A percentile compares a stretch with the other conserved stretches of the same genome.
Evolutionary conservation across 2,797 vertebrate genomes (phyloP).

Genomic region (Hapalemur alaotrensis): DNA sequence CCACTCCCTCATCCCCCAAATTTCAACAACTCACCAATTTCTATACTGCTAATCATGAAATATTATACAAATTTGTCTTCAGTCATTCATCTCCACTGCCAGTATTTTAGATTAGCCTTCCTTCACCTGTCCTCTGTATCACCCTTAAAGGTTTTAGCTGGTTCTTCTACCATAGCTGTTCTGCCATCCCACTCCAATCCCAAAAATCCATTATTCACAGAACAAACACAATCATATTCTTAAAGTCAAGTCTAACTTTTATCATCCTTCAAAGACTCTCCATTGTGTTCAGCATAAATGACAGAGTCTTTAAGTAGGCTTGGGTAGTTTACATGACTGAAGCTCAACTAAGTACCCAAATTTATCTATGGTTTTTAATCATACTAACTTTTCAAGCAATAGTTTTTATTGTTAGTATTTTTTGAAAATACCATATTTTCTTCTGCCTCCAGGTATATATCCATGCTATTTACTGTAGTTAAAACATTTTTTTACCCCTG

Average conservation of each 20-base stretch:
- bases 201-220: background rate
- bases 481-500: background rate
- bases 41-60: background rate
- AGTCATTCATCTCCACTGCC: background rate
- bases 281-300: background rate
- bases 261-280: background rate
- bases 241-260: slow-evolving; percentile 20
- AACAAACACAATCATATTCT: background rate
- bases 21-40: background rate
- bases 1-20: background rate
- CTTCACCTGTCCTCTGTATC: background rate
- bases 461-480: background rate
- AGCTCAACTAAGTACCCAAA: background rate
- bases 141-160: background rate
- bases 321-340: background rate
- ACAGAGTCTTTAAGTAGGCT: background rate
- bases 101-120: background rate
- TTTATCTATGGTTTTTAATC: background rate
- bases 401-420: background rate
- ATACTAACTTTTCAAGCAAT: background rate
- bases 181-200: background rate
- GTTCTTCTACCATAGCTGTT: background rate
- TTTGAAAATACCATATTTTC: background rate
- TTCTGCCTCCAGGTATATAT: background rate
- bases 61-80: background rate